These are phyloP conservation scores for Phlogophora meticulosa DNA, from an alignment of 2,888 invertebrate species.

Conservation along the genomic window DNA sequence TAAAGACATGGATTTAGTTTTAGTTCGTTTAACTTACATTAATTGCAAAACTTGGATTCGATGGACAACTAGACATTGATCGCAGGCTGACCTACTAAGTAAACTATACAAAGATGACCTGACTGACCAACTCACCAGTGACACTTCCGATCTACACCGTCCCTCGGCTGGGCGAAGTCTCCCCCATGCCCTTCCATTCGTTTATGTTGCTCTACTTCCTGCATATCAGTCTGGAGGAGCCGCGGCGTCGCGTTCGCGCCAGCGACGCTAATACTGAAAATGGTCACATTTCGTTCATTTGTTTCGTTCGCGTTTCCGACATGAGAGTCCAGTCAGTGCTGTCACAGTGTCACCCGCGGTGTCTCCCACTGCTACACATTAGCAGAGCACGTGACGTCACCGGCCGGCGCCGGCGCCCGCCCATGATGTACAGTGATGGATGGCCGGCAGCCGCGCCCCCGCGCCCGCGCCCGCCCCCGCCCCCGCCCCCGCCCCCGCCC, in stretches of 20 bases:
- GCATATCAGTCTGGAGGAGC: no score
- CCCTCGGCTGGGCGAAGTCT: no score
- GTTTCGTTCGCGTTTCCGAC: neutral
- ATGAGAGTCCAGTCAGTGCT: neutral
- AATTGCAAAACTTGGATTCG: constrained; percentile 1
- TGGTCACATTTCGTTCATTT: neutral
- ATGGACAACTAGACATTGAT: no score
- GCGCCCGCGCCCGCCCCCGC: no score
- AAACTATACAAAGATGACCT: no score
- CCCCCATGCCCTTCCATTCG: no score
- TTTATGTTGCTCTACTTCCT: no score
- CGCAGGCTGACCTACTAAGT: no score
- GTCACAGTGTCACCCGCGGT: neutral
- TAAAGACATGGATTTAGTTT: constrained; percentile 1
- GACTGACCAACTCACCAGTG: no score
- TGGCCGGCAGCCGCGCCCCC: constrained; percentile 20
- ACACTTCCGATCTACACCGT: no score
- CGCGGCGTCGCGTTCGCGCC: no score
- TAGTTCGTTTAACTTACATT: constrained; percentile 4
- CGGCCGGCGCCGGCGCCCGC: constrained; percentile 2
- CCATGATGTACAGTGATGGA: constrained; percentile 23
- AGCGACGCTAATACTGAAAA: neutral
- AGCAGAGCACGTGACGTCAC: neutral
- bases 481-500: no score
- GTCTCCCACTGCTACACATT: neutral